phyloP scores from a whole-genome alignment of 2,797 vertebrate species.

The Poeciliopsis infans region DNA sequence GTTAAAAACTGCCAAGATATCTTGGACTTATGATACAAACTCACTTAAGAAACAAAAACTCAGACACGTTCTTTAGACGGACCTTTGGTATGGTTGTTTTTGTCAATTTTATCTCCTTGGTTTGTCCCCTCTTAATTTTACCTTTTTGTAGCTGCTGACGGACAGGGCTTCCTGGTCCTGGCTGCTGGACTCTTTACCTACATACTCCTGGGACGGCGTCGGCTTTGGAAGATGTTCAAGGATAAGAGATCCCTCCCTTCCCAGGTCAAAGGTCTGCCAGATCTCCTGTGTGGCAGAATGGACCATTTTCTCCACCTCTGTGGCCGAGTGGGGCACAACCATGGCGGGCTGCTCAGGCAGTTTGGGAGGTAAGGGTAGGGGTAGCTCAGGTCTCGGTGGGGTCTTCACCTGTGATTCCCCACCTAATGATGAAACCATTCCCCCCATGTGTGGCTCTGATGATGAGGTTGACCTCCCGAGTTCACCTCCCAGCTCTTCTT shows the following conservation, averaged over 20 bases:
- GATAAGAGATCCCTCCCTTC: slow-evolving; percentile 73
- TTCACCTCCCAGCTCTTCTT: slow-evolving; percentile 48
- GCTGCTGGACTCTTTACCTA: slow-evolving; percentile 69
- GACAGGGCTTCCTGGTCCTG: slow-evolving; percentile 85
- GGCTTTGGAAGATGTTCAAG: slow-evolving; percentile 65
- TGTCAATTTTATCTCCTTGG: neutral
- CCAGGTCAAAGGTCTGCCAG: slow-evolving; percentile 88
- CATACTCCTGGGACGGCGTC: slow-evolving; percentile 75
- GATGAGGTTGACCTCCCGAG: slow-evolving; percentile 53
- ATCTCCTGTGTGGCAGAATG: slow-evolving; percentile 87
- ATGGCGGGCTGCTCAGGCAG: slow-evolving; percentile 86
- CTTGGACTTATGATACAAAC: neutral
- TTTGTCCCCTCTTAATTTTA: slow-evolving; percentile 47
- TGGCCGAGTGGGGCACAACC: slow-evolving; percentile 88
- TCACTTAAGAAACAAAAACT: neutral
- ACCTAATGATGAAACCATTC: slow-evolving; percentile 69
- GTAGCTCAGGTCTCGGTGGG: slow-evolving; percentile 78
- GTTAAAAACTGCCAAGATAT: neutral
- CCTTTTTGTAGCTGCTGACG: slow-evolving; percentile 91
- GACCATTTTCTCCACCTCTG: slow-evolving; percentile 90
- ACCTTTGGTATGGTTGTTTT: neutral
- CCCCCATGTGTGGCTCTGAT: slow-evolving; percentile 48
- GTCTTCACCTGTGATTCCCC: slow-evolving; percentile 76
- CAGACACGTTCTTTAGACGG: neutral
- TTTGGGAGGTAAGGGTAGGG: slow-evolving; percentile 79